These are phyloP conservation scores for Ophion obscuratus DNA, from an alignment of 2,888 invertebrate species.

Conservation along the genomic window DNA sequence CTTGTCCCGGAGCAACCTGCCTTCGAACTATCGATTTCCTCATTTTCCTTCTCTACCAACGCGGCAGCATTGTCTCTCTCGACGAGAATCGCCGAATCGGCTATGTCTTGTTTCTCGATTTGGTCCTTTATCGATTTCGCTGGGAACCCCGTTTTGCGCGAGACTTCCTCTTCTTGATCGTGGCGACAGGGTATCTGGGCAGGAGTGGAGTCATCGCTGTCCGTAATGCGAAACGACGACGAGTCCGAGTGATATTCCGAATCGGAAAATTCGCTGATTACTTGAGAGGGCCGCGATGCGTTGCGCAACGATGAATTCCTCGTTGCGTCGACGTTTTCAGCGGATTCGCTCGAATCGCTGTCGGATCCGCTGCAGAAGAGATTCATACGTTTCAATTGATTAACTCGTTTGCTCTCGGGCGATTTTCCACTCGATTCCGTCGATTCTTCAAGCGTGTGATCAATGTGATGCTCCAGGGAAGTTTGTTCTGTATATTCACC, in stretches of 20 bases:
- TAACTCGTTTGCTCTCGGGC: constrained; percentile 39
- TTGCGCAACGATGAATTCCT: background rate
- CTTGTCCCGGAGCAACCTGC: background rate
- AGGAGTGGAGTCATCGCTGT: constrained; percentile 1
- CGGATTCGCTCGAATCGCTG: constrained; percentile 52
- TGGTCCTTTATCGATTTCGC: constrained; percentile 51
- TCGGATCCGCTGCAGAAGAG: constrained; percentile 50
- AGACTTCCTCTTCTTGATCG: background rate
- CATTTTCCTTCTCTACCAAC: background rate
- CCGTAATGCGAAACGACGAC: constrained; percentile 21
- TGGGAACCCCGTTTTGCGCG: background rate
- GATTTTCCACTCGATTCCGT: constrained; percentile 39
- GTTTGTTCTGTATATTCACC: background rate
- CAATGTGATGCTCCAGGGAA: background rate
- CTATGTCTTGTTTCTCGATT: constrained; percentile 41
- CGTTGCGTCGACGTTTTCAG: background rate
- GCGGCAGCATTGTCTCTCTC: background rate
- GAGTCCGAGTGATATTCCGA: constrained; percentile 28
- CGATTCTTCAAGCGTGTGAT: constrained; percentile 19
- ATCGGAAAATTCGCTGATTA: constrained; percentile 48
- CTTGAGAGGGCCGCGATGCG: constrained; percentile 1
- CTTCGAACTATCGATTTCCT: background rate
- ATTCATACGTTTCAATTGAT: constrained; percentile 67
- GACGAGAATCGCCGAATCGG: background rate
- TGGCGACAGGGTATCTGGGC: background rate